Base-by-base conservation (phyloP, 2,888 invertebrate species). In the Mesochorus sp. region DNA sequence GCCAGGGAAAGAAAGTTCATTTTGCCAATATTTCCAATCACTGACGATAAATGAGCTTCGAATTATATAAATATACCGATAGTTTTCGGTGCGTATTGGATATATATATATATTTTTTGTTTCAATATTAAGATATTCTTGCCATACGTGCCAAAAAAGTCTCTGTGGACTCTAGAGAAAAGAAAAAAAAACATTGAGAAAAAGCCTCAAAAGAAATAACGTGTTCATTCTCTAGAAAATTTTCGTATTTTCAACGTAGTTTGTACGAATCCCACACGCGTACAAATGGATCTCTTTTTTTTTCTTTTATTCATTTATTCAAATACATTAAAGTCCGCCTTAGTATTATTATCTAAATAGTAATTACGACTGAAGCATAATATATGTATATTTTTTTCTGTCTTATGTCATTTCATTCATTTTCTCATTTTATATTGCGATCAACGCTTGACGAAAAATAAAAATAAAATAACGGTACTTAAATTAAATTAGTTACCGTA, bases 1-100 rank as follows among this genome's bases (percentile, higher is more conserved):
- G 92, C 14, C 89, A 91, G 73, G 85, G 87, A 61, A 90, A 91
- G 64, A 91, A 91, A 81, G 91, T 91, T 71, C 91, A 91, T 77
- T 91, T 91, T 59, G 86, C 87, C 17, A 86, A 86, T 71, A 73
- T 81, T 10, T 81, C 83, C 3, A 84, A 85, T 57, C 84, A 86
- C 70, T 85, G 74, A 87, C 12, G 51, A 31, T 37, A 8, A 12
- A 47, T 17, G 14, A 39, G 6, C 2, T 51, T 42, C 21, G 21
- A 53, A 21, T 17, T 31, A 62, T 8, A 34, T 44, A 62, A 19
- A 62, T 37, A 34, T 26, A 10, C 14, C 51, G 37, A 21, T 57
- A 19, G 3, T 5, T 12, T 57, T n/a, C n/a, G 8, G 8, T 14
- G 4, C 24, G 34, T 39, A 3, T 14, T 24, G 42, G 17, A 21